Percentiles rank a stretch among this genome's conserved stretches.
Evolutionary conservation across 1,140 invertebrate species (phyloP).

Genomic region (Ectropis grisescens): DNA sequence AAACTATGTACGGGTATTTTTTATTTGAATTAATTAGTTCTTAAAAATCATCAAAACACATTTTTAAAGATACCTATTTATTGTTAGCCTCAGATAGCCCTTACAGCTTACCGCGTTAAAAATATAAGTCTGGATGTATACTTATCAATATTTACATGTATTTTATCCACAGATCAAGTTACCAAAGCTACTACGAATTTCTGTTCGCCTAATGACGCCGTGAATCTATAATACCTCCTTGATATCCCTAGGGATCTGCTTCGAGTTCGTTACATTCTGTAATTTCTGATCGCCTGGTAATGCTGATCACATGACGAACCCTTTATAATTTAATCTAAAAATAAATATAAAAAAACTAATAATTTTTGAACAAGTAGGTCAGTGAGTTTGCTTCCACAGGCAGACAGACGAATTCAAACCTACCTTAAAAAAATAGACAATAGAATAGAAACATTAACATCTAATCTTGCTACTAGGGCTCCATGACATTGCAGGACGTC

Average conservation of each 20-base stretch:
- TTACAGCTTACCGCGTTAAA: too few species aligned
- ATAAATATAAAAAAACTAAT: not conserved
- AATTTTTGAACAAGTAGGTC: not conserved
- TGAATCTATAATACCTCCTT: slow-evolving; percentile 8
- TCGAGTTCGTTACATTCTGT: slow-evolving; percentile 1
- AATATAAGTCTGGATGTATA: too few species aligned
- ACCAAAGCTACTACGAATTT: slow-evolving; percentile 1
- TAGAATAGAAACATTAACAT: not conserved
- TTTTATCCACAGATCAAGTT: too few species aligned
- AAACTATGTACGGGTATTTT: too few species aligned
- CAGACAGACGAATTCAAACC: too few species aligned
- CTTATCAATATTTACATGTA: too few species aligned
- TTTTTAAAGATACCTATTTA: too few species aligned
- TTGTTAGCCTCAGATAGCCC: too few species aligned
- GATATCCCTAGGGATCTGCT: slow-evolving; percentile 6
- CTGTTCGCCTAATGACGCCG: slow-evolving; percentile 4
- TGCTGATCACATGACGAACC: slow-evolving; percentile 3
- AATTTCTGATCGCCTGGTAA: slow-evolving; percentile 8
- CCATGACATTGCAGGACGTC: not conserved
- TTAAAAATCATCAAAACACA: not conserved
- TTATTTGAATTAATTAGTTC: not conserved
- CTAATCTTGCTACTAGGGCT: slow-evolving; percentile 1
- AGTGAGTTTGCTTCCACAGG: too few species aligned
- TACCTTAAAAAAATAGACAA: too few species aligned
- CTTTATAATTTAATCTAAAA: slow-evolving; percentile 2